phyloP scores from a whole-genome alignment of 1,140 invertebrate genomes.

The Drosophila kepulauana region DNA sequence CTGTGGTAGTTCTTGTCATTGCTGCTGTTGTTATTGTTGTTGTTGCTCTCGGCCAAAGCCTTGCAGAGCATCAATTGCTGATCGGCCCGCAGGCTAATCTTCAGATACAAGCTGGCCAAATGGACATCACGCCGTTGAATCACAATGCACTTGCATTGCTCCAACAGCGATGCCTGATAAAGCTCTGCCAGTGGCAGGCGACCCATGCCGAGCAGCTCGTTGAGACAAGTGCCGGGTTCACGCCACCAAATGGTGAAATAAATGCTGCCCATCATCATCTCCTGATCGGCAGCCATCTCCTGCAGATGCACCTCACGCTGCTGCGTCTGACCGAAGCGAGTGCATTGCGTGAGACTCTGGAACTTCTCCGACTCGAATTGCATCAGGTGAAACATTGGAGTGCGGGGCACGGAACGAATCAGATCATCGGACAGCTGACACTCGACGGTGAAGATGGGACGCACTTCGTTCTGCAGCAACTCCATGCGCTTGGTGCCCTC shows the following conservation, averaged over 20 bases:
- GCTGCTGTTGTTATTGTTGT: slow-evolving; percentile 45
- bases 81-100: slow-evolving; percentile 66
- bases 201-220: slow-evolving; percentile 80
- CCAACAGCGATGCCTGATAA: slow-evolving; percentile 70
- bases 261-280: slow-evolving; percentile 53
- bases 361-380: slow-evolving; percentile 84
- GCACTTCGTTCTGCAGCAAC: slow-evolving; percentile 72
- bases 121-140: slow-evolving; percentile 70
- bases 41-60: slow-evolving; percentile 25
- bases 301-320: slow-evolving; percentile 63
- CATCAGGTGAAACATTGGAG: slow-evolving; percentile 77
- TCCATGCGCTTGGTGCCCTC: slow-evolving; percentile 81
- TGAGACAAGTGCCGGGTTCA: slow-evolving; percentile 79
- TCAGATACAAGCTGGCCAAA: slow-evolving; percentile 75
- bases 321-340: slow-evolving; percentile 76
- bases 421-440: slow-evolving; percentile 75
- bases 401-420: slow-evolving; percentile 62
- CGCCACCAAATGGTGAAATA: slow-evolving; percentile 82
- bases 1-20: slow-evolving; percentile 55
- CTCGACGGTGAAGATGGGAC: slow-evolving; percentile 79
- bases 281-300: slow-evolving; percentile 10
- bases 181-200: slow-evolving; percentile 66
- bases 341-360: slow-evolving; percentile 79
- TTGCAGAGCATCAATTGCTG: slow-evolving; percentile 46
- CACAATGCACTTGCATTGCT: slow-evolving; percentile 77